Evolutionary conservation across 2,888 invertebrate genomes (phyloP).

Genomic region (Tinea pellionella): DNA sequence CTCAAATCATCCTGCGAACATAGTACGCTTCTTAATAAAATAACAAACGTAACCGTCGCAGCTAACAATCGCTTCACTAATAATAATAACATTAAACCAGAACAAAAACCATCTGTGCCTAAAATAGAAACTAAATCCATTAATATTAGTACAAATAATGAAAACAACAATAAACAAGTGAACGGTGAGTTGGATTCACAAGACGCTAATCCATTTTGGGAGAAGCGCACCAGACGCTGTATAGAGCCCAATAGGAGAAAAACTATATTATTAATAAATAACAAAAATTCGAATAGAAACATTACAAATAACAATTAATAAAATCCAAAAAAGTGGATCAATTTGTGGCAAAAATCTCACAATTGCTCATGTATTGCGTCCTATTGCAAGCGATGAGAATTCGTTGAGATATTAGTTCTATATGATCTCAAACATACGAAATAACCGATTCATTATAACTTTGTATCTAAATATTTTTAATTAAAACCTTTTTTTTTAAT

Average conservation of each 20-base stretch:
- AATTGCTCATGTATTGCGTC: slow-evolving; percentile 50
- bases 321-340: slow-evolving; percentile 26
- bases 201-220: slow-evolving; percentile 61
- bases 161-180: slow-evolving; percentile 22
- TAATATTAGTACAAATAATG: slow-evolving; percentile 15
- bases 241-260: slow-evolving; percentile 60
- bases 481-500: too few relatives aligned
- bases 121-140: background rate
- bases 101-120: background rate
- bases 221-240: slow-evolving; percentile 49
- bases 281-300: slow-evolving; percentile 48
- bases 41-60: slow-evolving; percentile 36
- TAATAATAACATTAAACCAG: slow-evolving; percentile 10
- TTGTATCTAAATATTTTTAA: too few relatives aligned
- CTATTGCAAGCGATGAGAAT: slow-evolving; percentile 50
- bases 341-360: slow-evolving; percentile 26
- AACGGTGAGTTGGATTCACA: slow-evolving; percentile 34
- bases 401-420: slow-evolving; percentile 30
- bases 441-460: background rate
- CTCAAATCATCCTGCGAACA: slow-evolving; percentile 39
- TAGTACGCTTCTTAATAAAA: slow-evolving; percentile 37
- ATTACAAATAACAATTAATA: slow-evolving; percentile 29
- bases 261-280: slow-evolving; percentile 63
- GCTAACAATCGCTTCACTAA: slow-evolving; percentile 28
- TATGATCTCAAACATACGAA: slow-evolving; percentile 37